Conservation (phyloP, 2,888 invertebrate genomes). For the Atherix ibis region DNA sequence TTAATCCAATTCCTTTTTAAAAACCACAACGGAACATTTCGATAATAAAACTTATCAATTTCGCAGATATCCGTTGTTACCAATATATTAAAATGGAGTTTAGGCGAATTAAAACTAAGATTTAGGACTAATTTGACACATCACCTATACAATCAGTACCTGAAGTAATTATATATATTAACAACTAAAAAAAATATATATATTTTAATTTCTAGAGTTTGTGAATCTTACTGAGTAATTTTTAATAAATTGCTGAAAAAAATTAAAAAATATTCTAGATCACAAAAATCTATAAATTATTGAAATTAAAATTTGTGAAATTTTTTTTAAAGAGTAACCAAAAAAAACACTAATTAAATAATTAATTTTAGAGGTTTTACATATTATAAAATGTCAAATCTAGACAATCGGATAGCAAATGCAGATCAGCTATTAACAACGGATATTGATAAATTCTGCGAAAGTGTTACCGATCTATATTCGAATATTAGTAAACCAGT, state of each 20-base stretch:
- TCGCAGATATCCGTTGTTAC: conserved; percentile 83
- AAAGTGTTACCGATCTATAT: conserved; percentile 87
- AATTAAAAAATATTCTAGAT: no score
- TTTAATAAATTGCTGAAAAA: no score
- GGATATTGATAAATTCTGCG: conserved; percentile 95
- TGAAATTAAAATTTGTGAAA: no score
- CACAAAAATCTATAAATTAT: no score
- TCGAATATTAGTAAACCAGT: conserved; percentile 93
- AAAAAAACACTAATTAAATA: conserved; percentile 3
- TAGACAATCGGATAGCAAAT: conserved; percentile 89
- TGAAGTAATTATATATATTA: conserved; percentile 46
- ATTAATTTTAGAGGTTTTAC: conserved; percentile 58
- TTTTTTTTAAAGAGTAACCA: no score
- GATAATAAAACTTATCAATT: conserved; percentile 13
- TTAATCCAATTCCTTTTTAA: background rate
- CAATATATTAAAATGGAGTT: conserved; percentile 84
- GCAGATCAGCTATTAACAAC: conserved; percentile 91
- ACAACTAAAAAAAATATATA: background rate
- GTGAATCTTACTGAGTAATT: background rate
- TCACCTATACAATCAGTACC: conserved; percentile 78
- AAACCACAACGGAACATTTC: no score
- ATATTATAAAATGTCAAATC: conserved; percentile 90
- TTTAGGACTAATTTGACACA: conserved; percentile 79
- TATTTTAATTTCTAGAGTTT: background rate
- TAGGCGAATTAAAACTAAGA: conserved; percentile 82